A percentile compares a stretch with the other conserved stretches of the same genome.
phyloP scores from a whole-genome alignment of 30 jellyfish, hydroid and myxozoan species.

The Turritopsis rubra region DNA sequence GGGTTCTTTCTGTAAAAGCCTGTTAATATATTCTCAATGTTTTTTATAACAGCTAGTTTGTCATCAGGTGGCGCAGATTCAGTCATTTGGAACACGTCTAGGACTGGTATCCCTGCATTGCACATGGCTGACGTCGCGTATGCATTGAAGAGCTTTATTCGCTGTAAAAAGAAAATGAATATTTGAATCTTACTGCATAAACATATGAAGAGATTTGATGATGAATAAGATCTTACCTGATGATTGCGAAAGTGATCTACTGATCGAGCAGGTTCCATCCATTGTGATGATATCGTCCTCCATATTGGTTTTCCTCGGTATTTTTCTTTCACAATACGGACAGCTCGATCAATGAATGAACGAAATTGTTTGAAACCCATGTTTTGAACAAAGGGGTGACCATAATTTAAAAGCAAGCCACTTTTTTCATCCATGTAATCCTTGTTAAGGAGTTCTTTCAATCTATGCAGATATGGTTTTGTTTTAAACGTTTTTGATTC shows the following conservation, averaged over 20 bases:
- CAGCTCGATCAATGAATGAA: conserved; percentile 72
- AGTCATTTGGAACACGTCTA: conserved; percentile 82
- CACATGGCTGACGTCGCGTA: conserved; percentile 81
- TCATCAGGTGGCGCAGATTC: conserved; percentile 71
- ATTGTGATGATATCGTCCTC: conserved; percentile 81
- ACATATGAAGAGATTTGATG: not conserved
- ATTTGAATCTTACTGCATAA: not conserved
- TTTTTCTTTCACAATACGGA: conserved; percentile 42
- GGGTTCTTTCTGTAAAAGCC: conserved; percentile 51
- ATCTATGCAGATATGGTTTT: conserved; percentile 45
- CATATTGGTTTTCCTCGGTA: conserved; percentile 78
- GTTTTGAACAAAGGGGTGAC: conserved; percentile 55
- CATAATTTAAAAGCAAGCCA: conserved; percentile 77
- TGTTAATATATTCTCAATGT: conserved; percentile 36
- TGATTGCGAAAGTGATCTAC: conserved; percentile 53
- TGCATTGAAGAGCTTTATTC: conserved; percentile 83
- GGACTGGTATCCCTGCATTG: conserved; percentile 81
- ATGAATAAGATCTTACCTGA: conserved; percentile 49
- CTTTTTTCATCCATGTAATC: conserved; percentile 76
- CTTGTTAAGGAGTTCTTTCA: conserved; percentile 42
- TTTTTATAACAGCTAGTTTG: conserved; percentile 46
- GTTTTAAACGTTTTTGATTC: conserved; percentile 37
- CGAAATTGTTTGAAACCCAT: conserved; percentile 62
- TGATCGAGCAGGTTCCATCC: conserved; percentile 53
- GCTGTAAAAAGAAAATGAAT: conserved; percentile 37